Percentiles rank a stretch among this genome's conserved stretches.
phyloP scores from a whole-genome alignment of 1,140 invertebrate species.

The Megalopta genalis region DNA sequence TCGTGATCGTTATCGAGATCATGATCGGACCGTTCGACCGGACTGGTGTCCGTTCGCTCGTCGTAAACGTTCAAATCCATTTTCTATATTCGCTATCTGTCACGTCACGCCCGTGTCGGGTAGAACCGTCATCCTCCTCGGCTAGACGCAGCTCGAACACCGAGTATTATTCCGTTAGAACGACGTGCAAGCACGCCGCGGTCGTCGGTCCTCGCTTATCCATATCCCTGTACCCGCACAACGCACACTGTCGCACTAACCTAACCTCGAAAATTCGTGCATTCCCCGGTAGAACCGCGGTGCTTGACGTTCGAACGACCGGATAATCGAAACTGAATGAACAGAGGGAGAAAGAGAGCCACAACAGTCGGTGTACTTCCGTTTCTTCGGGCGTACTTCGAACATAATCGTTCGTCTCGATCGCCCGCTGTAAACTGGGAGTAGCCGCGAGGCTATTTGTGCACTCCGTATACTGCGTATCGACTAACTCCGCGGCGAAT shows the following conservation, averaged over 20 bases:
- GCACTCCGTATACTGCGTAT: slow-evolving; percentile 55
- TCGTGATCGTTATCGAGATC: no score
- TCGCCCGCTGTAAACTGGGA: slow-evolving; percentile 53
- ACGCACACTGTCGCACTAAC: slow-evolving; percentile 7
- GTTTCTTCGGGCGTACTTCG: slow-evolving; percentile 50
- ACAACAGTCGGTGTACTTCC: slow-evolving; percentile 51
- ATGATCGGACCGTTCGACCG: slow-evolving; percentile 44
- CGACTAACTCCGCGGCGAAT: slow-evolving; percentile 49
- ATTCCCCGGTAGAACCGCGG: not conserved
- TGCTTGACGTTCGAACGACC: not conserved
- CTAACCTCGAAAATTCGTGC: slow-evolving; percentile 38
- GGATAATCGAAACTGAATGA: slow-evolving; percentile 5
- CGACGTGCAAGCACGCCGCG: slow-evolving; percentile 36
- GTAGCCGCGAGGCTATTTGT: slow-evolving; percentile 63
- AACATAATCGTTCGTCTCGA: slow-evolving; percentile 56
- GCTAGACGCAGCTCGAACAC: slow-evolving; percentile 14
- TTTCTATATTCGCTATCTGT: slow-evolving; percentile 41
- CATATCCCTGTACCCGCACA: not conserved
- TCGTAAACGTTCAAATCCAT: slow-evolving; percentile 39
- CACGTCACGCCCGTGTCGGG: slow-evolving; percentile 58
- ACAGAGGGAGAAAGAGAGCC: not conserved
- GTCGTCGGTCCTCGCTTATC: not conserved
- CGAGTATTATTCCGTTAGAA: slow-evolving; percentile 42
- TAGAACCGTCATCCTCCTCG: slow-evolving; percentile 52
- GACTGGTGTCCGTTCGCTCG: slow-evolving; percentile 21